These are phyloP conservation scores for Apeira syringaria DNA, from an alignment of 2,888 invertebrate genomes.

Conservation along the genomic window DNA sequence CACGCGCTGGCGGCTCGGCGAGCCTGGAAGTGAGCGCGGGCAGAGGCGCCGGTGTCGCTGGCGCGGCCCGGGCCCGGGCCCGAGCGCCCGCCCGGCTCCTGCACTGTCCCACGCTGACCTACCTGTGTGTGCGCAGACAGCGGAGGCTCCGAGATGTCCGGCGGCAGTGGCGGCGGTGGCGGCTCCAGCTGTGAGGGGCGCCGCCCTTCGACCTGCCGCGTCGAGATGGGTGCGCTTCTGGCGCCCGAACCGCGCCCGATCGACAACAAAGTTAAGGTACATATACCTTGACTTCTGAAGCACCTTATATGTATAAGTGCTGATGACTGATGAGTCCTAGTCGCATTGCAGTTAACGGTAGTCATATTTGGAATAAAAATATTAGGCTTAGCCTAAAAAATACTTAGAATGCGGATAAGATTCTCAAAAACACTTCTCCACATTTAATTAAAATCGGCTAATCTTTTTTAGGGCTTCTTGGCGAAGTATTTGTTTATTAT, in stretches of 20 bases:
- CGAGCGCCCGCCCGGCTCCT: slow-evolving; percentile 40
- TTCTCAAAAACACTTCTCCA: no score
- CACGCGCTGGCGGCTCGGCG: slow-evolving; percentile 9
- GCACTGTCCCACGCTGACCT: slow-evolving; percentile 35
- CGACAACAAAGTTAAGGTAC: slow-evolving; percentile 91
- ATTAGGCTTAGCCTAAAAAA: no score
- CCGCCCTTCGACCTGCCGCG: slow-evolving; percentile 77
- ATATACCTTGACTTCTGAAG: no score
- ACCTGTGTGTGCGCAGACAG: slow-evolving; percentile 60
- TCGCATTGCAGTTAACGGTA: no score
- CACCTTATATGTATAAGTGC: no score
- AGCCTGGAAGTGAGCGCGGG: slow-evolving; percentile 42
- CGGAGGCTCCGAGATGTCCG: slow-evolving; percentile 71
- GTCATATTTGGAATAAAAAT: no score
- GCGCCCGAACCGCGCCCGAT: slow-evolving; percentile 86
- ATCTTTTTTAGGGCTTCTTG: background rate
- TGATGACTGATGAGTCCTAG: no score
- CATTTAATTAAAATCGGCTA: no score
- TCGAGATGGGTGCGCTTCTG: slow-evolving; percentile 86
- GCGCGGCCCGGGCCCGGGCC: slow-evolving; percentile 42
- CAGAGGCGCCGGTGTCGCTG: slow-evolving; percentile 28
- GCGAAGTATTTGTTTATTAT: slow-evolving; percentile 6
- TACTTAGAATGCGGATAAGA: no score
- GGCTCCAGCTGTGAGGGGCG: slow-evolving; percentile 48
- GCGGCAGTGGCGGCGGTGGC: slow-evolving; percentile 67